Base-by-base conservation (phyloP, 2,888 invertebrate genomes). In the Acrocyrtus sp. region DNA sequence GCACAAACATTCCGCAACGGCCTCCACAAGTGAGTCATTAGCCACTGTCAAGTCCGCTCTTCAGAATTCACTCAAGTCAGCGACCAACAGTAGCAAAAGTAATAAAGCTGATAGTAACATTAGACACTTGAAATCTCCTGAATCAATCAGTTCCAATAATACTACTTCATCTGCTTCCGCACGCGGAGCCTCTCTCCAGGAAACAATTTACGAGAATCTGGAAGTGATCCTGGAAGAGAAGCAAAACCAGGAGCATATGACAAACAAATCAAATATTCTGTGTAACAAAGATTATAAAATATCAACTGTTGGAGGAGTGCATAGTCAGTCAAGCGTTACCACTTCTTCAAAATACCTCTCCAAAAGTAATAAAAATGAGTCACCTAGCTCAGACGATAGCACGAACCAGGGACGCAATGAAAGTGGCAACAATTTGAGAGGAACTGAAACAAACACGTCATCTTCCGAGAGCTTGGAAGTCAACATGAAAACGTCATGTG, bases 191-290 rank as follows among this genome's bases (percentile, higher is more conserved):
- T 53, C 54, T 50, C 21, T 61, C 39, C 67, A 73, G 51, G 80
- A 81, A 54, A 79, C 78, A 3, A 81, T 81, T 58, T 81, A 81
- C 66, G 80, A 81, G 48, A 81, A 81, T 48, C 57, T 79, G 53
- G 77, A 81, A 73, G 77, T 79, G 10, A 78, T 79, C 72, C 65
- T 78, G 22, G 78, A 80, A 53, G 79, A 80, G 61, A 68, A 69
- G 22, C 70, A 63, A 53, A 70, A 62, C 17, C 50, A 69, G 41
- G 60, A 58, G 43, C 53, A 51, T 12, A 45, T 58, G 74, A 69
- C 48, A 56, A 68, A 74, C 5, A 56, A 63, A 43, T 41, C 60
- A 22, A 60, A 58, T 15, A 61, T 45, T 43, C 17, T 50, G 8
- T 54, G 43, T 15, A 63, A 12, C 17, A 54, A 53, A 39, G 61